These are phyloP conservation scores for Aricia agestis DNA, from an alignment of 1,140 invertebrate genomes.

Conservation along the genomic window DNA sequence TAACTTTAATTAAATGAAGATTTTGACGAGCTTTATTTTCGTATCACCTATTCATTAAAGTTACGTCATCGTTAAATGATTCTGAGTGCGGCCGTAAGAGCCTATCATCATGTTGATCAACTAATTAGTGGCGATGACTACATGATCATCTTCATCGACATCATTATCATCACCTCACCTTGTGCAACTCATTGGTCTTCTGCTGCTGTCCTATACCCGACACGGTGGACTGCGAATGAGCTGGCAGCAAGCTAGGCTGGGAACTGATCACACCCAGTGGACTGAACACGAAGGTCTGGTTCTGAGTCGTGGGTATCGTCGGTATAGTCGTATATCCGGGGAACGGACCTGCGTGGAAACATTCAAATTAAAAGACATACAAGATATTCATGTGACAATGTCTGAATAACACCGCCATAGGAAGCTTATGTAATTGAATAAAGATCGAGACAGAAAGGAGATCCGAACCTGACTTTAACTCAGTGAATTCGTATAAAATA, in stretches of 20 bases:
- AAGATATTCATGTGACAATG: not conserved
- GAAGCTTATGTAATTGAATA: not conserved
- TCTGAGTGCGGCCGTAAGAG: too few species aligned
- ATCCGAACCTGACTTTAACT: too few species aligned
- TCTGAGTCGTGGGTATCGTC: conserved; percentile 85
- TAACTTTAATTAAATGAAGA: too few species aligned
- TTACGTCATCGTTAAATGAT: too few species aligned
- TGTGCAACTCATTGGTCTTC: conserved; percentile 72
- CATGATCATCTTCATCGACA: too few species aligned
- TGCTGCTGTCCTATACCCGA: conserved; percentile 65
- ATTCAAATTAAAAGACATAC: not conserved
- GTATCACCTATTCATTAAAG: too few species aligned
- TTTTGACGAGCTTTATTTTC: too few species aligned
- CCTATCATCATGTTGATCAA: too few species aligned
- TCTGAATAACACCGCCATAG: not conserved
- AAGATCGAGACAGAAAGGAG: too few species aligned
- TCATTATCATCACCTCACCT: conserved; percentile 49
- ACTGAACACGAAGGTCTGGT: conserved; percentile 87
- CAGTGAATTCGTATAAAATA: too few species aligned
- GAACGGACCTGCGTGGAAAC: conserved; percentile 74
- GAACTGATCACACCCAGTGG: conserved; percentile 84
- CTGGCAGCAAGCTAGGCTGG: conserved; percentile 80
- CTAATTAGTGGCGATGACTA: too few species aligned
- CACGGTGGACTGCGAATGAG: conserved; percentile 73
- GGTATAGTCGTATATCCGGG: conserved; percentile 84